These are phyloP conservation scores for Mamestra brassicae DNA, from an alignment of 2,888 invertebrate species.

Conservation along the genomic window DNA sequence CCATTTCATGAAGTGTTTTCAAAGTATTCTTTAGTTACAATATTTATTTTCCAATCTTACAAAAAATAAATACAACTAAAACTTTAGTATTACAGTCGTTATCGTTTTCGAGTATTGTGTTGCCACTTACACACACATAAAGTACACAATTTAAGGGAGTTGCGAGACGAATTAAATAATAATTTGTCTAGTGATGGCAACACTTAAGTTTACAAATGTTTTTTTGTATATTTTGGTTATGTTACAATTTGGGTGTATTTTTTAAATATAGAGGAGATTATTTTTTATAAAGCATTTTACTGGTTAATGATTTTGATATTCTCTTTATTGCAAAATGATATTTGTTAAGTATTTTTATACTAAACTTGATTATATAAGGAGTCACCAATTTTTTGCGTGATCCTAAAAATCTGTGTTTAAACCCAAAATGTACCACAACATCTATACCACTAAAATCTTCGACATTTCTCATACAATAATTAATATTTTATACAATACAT, in stretches of 20 bases:
- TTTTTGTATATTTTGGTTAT: slow-evolving; percentile 25
- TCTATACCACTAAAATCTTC: neutral
- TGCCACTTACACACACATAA: slow-evolving; percentile 33
- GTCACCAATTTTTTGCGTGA: too few species aligned
- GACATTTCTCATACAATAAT: slow-evolving; percentile 27
- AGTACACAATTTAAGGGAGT: slow-evolving; percentile 2
- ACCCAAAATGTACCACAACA: slow-evolving; percentile 24
- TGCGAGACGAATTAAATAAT: slow-evolving; percentile 8
- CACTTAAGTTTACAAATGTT: slow-evolving; percentile 19
- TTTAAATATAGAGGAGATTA: neutral
- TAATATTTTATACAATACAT: slow-evolving; percentile 42
- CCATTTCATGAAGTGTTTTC: slow-evolving; percentile 25
- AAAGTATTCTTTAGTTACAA: slow-evolving; percentile 52
- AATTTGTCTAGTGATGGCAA: slow-evolving; percentile 32
- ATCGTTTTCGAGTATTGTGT: slow-evolving; percentile 35
- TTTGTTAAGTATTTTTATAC: too few species aligned
- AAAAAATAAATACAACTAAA: slow-evolving; percentile 66
- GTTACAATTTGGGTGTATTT: slow-evolving; percentile 8
- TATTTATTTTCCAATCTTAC: slow-evolving; percentile 60
- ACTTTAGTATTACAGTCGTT: slow-evolving; percentile 35
- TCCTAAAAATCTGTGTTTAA: neutral
- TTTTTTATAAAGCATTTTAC: too few species aligned
- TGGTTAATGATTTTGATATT: neutral
- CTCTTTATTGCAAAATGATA: too few species aligned
- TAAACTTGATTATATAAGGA: too few species aligned